Evolutionary conservation across 2,888 invertebrate genomes (phyloP), one percentile per base, ranked within the genome.

Genomic region (Conops quadrifasciatus): DNA sequence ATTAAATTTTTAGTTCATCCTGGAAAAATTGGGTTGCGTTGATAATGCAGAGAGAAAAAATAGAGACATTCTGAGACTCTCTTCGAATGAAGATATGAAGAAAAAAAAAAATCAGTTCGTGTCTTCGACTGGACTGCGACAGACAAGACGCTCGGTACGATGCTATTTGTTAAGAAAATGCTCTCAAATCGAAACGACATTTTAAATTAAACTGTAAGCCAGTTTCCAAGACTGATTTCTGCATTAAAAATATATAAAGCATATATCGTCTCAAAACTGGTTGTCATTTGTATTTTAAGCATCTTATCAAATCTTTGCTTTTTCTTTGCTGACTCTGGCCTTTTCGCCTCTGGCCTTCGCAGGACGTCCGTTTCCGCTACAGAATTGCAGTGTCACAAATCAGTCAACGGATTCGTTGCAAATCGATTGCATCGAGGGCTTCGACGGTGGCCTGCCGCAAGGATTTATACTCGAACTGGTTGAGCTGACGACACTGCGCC

Each of bases 311-410:
- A 4, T 36, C 21, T 63, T 43, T 19, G 4, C 3, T 30, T 26
- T 36, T 69, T 63, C 4, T 47, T 53, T 66, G 16, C 72, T 73
- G 26, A 49, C 21, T n/a, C 45, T 5, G 28, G 43, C 28, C 47
- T 43, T 59, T n/a, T 58, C 9, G 43, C 15, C 53, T 30, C 30
- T 56, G 21, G 70, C 30, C 65, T 58, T 51, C 16, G 51, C 58
- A 94, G 96, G 95, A 82, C 93, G 94, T 60, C 96, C 96, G 9
- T 94, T 95, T 83, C 92, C 94, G 67, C 88, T 95, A 70, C 91
- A 93, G 82, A 96, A 96, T 87, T 96, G 96, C 85, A 91, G 93
- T n/a, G 91, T 95, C 45, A 91, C 92, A 70, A 96, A 96, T 87
- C 94, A 95, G 85, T 95, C 95, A 70, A 89, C 91, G 75, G 94